Percentiles rank a stretch among this genome's conserved stretches.
phyloP scores from a whole-genome alignment of 2,113 vertebrate species.

The Misgurnus anguillicaudatus region DNA sequence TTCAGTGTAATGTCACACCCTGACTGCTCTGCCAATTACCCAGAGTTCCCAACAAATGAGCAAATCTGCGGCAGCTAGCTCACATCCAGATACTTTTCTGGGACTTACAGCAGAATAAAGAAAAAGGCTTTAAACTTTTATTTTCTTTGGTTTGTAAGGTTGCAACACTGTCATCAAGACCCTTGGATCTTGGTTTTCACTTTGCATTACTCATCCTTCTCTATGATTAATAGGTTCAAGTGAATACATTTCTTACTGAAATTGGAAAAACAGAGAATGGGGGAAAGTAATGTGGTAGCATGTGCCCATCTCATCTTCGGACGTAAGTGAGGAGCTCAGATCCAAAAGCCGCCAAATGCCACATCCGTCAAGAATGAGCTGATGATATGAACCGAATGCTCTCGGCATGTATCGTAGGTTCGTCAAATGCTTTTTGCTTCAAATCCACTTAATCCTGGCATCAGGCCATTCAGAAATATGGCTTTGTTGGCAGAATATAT shows the following conservation, averaged over 20 bases:
- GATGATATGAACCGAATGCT: no score
- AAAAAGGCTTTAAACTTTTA: slow-evolving; percentile 45
- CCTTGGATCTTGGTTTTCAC: slow-evolving; percentile 52
- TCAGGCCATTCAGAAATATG: no score
- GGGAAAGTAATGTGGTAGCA: slow-evolving; percentile 38
- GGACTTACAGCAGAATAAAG: slow-evolving; percentile 41
- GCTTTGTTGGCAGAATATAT: no score
- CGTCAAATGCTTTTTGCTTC: no score
- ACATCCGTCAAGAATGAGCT: no score
- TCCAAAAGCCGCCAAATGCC: no score
- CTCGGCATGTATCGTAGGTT: no score
- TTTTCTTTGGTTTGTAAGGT: slow-evolving; percentile 47
- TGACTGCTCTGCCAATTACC: slow-evolving; percentile 33
- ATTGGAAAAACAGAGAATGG: slow-evolving; percentile 41
- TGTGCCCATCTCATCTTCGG: slow-evolving; percentile 35
- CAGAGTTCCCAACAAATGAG: background rate
- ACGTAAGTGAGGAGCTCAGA: background rate
- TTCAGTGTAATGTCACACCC: slow-evolving; percentile 12
- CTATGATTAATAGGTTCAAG: slow-evolving; percentile 51
- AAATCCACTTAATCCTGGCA: no score
- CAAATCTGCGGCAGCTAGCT: slow-evolving; percentile 26
- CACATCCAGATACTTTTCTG: slow-evolving; percentile 25
- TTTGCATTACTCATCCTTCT: slow-evolving; percentile 39
- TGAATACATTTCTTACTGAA: slow-evolving; percentile 48
- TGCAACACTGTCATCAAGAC: slow-evolving; percentile 47